phyloP scores from a whole-genome alignment of 2,797 vertebrate genomes.

The Streptopelia turtur region DNA sequence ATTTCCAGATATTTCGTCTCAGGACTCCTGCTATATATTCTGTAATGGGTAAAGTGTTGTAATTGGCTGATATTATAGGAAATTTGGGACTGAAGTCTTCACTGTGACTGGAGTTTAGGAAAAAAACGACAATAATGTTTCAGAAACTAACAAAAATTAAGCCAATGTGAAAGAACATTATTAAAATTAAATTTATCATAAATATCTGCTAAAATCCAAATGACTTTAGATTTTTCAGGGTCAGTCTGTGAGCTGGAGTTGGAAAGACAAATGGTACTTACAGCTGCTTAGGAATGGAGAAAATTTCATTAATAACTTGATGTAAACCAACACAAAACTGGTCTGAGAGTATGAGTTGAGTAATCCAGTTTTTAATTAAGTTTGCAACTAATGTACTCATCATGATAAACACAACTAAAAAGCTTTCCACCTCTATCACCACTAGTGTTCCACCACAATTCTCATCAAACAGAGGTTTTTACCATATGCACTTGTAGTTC shows the following conservation, averaged over 20 bases:
- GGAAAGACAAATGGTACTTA: neutral
- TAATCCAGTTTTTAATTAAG: neutral
- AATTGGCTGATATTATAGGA: neutral
- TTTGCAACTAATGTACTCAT: neutral
- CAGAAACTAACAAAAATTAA: neutral
- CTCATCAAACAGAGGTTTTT: neutral
- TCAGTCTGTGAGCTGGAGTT: neutral
- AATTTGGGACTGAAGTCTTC: neutral
- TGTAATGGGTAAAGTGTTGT: neutral
- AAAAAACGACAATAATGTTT: neutral
- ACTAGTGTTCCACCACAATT: neutral
- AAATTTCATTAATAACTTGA: neutral
- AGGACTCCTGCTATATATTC: neutral
- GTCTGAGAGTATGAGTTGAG: neutral
- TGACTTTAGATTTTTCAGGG: neutral
- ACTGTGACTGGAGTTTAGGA: neutral
- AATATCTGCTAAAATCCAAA: neutral
- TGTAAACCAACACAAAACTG: neutral
- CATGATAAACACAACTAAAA: neutral
- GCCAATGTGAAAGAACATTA: neutral
- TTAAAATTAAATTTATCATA: neutral
- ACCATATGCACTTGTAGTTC: neutral
- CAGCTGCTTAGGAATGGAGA: neutral
- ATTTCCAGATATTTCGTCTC: neutral
- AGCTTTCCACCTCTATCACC: neutral